A percentile compares a stretch with the other conserved stretches of the same genome.
Evolutionary conservation across 2,797 vertebrate genomes (phyloP).

Genomic region (Nyctibius grandis): DNA sequence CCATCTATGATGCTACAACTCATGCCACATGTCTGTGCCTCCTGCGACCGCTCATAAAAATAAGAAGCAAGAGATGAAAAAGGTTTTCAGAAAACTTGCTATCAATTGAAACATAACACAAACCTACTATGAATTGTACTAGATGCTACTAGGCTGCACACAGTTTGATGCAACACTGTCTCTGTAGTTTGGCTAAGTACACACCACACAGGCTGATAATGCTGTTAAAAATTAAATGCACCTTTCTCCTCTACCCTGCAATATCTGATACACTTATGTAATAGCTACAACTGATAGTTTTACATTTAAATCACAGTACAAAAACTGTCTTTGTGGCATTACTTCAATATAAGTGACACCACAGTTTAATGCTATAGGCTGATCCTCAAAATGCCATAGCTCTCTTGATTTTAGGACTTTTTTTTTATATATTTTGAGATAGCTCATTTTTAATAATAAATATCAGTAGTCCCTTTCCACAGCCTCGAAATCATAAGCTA

Average conservation of each 20-base stretch:
- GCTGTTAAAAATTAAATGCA: background rate
- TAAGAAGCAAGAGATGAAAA: background rate
- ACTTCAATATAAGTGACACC: background rate
- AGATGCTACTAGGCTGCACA: background rate
- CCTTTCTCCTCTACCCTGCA: background rate
- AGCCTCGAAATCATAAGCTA: background rate
- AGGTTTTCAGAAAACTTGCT: background rate
- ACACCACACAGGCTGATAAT: background rate
- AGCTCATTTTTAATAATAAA: background rate
- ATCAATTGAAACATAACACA: background rate
- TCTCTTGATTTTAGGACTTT: background rate
- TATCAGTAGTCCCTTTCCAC: background rate
- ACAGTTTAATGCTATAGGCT: background rate
- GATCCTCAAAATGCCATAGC: background rate
- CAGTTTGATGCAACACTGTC: background rate
- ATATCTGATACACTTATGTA: background rate
- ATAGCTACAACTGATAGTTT: background rate
- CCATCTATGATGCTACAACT: background rate
- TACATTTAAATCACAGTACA: background rate
- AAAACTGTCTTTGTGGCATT: background rate
- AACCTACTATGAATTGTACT: background rate
- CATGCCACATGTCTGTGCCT: accelerated
- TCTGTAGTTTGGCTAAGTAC: background rate
- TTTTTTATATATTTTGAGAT: background rate
- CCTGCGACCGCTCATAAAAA: background rate